Evolutionary conservation across 2,797 vertebrate species (phyloP), one percentile per base, ranked within the genome.

Genomic region (Rhinoraja longicauda): DNA sequence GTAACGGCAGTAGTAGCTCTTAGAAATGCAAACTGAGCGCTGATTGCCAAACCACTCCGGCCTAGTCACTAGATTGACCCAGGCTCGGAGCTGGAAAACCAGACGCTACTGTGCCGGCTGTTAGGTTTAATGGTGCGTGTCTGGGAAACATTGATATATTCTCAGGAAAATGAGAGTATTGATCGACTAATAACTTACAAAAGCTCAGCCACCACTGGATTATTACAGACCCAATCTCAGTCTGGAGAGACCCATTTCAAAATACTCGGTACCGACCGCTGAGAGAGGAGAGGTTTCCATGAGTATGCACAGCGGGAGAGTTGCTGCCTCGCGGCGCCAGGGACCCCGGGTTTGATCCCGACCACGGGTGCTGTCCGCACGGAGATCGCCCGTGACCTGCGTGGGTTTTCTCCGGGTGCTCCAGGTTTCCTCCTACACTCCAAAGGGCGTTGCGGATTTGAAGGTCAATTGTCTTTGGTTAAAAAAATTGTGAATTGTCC

Each of bases 71-170:
- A 93, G 92, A 62, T 57, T 81, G 88, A 90, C 94, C 95, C 90
- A 94, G 95, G 94, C 94, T 95, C 95, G 95, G 95, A 95, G 81
- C 96, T 96, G 96, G 95, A 64, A 95, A 96, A 96, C 96, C 95
- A 94, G 94, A 97, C 95, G 96, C 96, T 95, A 95, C 94, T 94
- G 95, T 95, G 97, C 97, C 97, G 96, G 96, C 94, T 96, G 95
- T 97, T 96, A 97, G 97, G 96, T 97, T 97, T 97, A 97, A 97
- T 97, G 96, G 96, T 94, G 96, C 96, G 95, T 96, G 95, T 95
- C 96, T 96, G 95, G 95, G 96, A 96, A 95, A 97, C 96, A 96
- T 96, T 97, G 96, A 97, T 96, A 96, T 96, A 97, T 96, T 96
- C 95, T 96, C 96, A 97, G 95, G 96, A 96, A 70, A 39, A 45